phyloP scores from a whole-genome alignment of 2,888 invertebrate genomes.

The Pemphredon lugubris region DNA sequence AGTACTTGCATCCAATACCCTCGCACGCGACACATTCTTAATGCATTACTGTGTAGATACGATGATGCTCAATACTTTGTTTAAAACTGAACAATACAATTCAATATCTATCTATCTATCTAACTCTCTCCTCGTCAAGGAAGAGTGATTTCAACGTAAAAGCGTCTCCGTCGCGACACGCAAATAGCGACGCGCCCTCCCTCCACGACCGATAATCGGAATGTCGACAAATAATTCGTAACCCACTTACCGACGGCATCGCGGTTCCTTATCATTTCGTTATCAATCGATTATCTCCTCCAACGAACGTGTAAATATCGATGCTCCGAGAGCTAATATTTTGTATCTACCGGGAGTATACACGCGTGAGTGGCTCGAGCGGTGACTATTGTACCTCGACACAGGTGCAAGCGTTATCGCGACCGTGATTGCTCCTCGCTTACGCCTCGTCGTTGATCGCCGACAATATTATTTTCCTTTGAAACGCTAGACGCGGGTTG shows the following conservation, averaged over 20 bases:
- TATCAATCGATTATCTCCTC: constrained; percentile 36
- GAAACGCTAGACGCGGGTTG: not conserved
- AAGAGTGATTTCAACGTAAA: constrained; percentile 11
- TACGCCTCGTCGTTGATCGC: not conserved
- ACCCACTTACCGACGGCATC: constrained; percentile 2
- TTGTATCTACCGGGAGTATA: constrained; percentile 28
- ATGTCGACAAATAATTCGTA: not conserved
- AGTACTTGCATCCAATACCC: too few relatives aligned
- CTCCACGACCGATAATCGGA: not conserved
- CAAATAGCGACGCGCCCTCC: constrained; percentile 10
- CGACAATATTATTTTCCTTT: not conserved
- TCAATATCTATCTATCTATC: too few relatives aligned
- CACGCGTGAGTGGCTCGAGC: constrained; percentile 20
- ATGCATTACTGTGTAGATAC: too few relatives aligned
- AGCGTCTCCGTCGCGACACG: not conserved
- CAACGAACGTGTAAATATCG: constrained; percentile 45
- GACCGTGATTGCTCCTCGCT: constrained; percentile 9
- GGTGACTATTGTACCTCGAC: constrained; percentile 19
- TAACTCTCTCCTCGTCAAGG: not conserved
- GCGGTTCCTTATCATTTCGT: constrained; percentile 14
- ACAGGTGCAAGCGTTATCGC: constrained; percentile 21
- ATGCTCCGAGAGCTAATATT: constrained; percentile 34
- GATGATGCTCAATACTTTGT: too few relatives aligned
- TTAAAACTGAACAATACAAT: too few relatives aligned
- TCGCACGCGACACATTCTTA: too few relatives aligned